Evolutionary conservation across 2,113 vertebrate species (phyloP), one percentile per base, ranked within the genome.

Genomic region (Leptosomus discolor): DNA sequence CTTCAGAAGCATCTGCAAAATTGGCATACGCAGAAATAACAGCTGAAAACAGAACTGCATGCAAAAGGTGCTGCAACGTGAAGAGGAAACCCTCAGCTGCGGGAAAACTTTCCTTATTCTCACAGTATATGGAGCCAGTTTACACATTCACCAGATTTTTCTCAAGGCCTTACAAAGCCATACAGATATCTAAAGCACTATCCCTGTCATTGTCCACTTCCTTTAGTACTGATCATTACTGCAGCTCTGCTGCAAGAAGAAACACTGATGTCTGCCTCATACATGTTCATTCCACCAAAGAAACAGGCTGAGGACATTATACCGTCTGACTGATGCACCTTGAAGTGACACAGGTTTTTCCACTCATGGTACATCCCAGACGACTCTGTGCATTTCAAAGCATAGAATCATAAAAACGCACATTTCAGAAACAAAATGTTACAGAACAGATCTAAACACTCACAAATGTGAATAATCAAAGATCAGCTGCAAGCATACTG

Each of bases 1-100:
- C 17, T 48, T 88, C 1, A 3, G 29, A 63, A 83, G 41, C 1
- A 9, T 7, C 51, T 68, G 53, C 32, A 83, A 83, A 68, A 64
- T 0, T n/a, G n/a, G 34, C 43, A 39, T 3, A 34, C 0, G 0
- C 41, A 60, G 54, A 71, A 88, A 8, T 34, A 85, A 64, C 29
- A 73, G 37, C 9, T 82, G 24, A 87, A 88, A 92, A 75, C 13
- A 57, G 37, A 71, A 32, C 15, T 41, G 29, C 48, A 84, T 19
- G 41, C 5, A 80, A 64, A 15, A 73, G 19, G 5, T 46, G 18
- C 24, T 61, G n/a, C 16, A 79, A 21, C 5, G 18, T 16, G 7
- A 91, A 77, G n/a, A 86, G 21, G 51, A 89, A 86, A 79, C 34
- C 9, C 48, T 53, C 48, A 21, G 18, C 29, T 68, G 3, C 41